Base-by-base conservation (phyloP, 1,140 invertebrate species). In the Eupristina koningsbergeri region DNA sequence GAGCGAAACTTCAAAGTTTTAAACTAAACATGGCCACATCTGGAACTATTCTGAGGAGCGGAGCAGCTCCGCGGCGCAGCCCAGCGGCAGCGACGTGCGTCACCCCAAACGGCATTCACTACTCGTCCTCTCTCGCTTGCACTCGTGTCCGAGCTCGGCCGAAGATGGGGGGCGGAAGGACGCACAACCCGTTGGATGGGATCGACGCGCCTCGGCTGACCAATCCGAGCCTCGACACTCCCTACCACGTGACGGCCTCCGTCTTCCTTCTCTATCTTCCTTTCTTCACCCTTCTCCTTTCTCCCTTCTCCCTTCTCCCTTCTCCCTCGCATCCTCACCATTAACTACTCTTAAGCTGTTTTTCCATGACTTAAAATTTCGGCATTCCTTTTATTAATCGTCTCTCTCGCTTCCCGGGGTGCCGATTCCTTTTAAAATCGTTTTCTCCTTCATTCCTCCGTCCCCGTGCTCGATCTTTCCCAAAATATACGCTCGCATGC, bases 11-110 rank as follows among this genome's bases (percentile, higher is more conserved):
- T 92, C 88, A 90, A 89, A 91, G 87, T 89, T 91, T 82, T 88
- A 89, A 91, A 92, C 91, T 92, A 91, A 92, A 92, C 91, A 92
- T 92, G 89, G 91, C 91, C 91, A 92, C 91, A 92, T 91, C 91
- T 92, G 91, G 89, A 92, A 92, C 91, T 92, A 88, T 92, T 92
- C 91, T 92, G 91, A 92, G 87, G 86, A 84, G 87, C 69, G 78
- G 50, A 74, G 39, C 81, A 41, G 69, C 53, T 47, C 67, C 34
- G 69, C 73, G 64, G 64, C 78, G 64, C 77, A 79, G 75, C 75
- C 58, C 79, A 71, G 79, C 61, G 41, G 45, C 61, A 77, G 45
- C 77, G 61, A 67, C 64, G 47, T 63, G 75, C 64, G 63, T 71
- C 47, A 83, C 74, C 74, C 74, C 39, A 41, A 81, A 75, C 81